Evolutionary conservation across 2,797 vertebrate species (phyloP), one percentile per base, ranked within the genome.

Genomic region (Enteromius paludinosus): DNA sequence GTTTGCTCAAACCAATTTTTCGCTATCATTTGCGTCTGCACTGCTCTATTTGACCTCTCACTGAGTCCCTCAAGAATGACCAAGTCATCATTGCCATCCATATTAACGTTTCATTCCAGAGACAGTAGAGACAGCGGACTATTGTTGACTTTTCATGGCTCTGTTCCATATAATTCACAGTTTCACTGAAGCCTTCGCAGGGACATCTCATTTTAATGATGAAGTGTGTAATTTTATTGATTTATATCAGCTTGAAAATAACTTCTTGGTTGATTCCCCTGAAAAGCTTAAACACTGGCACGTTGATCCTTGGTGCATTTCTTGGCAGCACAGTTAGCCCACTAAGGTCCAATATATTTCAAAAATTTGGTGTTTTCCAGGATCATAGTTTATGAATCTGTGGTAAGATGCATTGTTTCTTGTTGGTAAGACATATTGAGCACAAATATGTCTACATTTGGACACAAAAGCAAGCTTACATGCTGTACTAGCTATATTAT

Each of bases 111-210:
- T 47, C 17, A 41, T 72, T 71, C 7, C 62, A 28, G 18, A 70
- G 52, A 71, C 4, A 47, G 64, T 25, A 30, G 45, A 41, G 38
- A 25, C 28, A 41, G 76, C 30, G 62, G 41, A 43, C 23, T 49
- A 45, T 38, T 62, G 71, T 56, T 75, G 59, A 59, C 30, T 52
- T 77, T 41, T 65, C 56, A 83, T 79, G 68, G 68, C 78, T 84
- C 78, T 78, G 33, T 68, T 85, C 71, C 81, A 62, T 59, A 41
- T 30, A 38, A 73, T 79, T 79, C 82, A 86, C 79, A 79, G 75
- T 81, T 82, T 71, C 41, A 25, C 45, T 66, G 15, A 66, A 20
- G 38, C 12, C 62, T 75, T 35, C 54, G 35, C 66, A 45, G 17
- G 35, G 70, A 76, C 47, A 62, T 64, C 38, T 43, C 12, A 30